These are phyloP conservation scores for Petroica traversi DNA, from an alignment of 2,113 vertebrate genomes.

Conservation along the genomic window DNA sequence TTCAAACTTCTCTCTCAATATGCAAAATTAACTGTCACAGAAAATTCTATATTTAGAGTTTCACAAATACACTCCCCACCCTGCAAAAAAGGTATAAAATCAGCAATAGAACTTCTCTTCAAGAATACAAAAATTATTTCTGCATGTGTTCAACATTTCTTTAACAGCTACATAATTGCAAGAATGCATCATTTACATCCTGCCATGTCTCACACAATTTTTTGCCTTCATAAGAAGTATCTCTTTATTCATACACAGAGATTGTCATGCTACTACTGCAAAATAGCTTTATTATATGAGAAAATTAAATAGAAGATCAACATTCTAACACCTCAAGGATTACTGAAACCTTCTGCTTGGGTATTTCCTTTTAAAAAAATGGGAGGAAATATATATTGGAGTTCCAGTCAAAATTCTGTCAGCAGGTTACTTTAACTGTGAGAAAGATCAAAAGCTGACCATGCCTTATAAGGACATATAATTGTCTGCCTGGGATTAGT, in stretches of 20 bases:
- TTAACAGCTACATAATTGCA: neutral
- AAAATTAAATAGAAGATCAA: neutral
- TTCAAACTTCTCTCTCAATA: neutral
- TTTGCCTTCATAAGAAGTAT: neutral
- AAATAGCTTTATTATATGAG: neutral
- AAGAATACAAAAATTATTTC: neutral
- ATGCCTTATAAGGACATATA: neutral
- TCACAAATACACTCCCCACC: neutral
- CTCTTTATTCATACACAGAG: neutral
- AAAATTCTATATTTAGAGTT: neutral
- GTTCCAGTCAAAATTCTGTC: neutral
- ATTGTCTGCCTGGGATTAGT: slow-evolving; percentile 2
- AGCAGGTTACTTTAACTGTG: neutral
- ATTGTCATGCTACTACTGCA: neutral
- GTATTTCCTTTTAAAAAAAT: neutral
- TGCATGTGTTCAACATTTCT: neutral
- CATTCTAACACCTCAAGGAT: neutral
- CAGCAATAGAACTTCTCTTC: neutral
- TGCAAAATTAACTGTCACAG: neutral
- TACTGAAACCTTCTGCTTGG: neutral
- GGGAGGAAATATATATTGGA: neutral
- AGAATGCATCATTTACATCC: neutral
- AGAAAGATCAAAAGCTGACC: neutral
- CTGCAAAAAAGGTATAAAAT: neutral
- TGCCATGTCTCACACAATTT: neutral